Evolutionary conservation across 2,888 invertebrate species (phyloP), one percentile per base, ranked within the genome.

Genomic region (Euproctis similis): DNA sequence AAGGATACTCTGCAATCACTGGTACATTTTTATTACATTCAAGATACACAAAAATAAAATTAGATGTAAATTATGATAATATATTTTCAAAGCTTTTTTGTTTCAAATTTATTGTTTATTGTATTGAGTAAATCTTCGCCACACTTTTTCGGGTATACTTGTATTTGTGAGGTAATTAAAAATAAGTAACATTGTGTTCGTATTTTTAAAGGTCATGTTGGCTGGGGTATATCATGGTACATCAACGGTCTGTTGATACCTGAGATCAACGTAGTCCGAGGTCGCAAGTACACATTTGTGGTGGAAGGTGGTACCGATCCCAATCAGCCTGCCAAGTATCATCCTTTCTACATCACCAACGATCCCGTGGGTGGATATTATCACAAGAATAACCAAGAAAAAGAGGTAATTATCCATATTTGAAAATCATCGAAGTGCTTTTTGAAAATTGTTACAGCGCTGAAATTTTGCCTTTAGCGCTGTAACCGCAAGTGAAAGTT

Each of bases 211-310:
- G 95, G 95, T 40, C 94, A 95, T 69, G 95, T 95, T 9, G 96
- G 96, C 17, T 96, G 96, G 96, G 96, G 96, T 13, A 92, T 96
- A 39, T 91, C 94, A 0, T 96, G 95, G 95, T 97, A 95, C 84
- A 94, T 97, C 60, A 96, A 97, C 72, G 96, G 96, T 0, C 86
- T 96, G 2, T 86, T 97, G 8, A 95, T 96, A 45, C 97, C 96
- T 0, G 96, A 94, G 84, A 90, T 97, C 48, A 91, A 94, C 61
- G 92, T 96, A 20, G 92, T 96, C 1, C 87, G 96, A 27, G 95
- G 96, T 4, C 90, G 88, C 65, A 91, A 90, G 8, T 96, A 96
- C 69, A 94, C 93, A 0, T 96, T 96, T 67, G 91, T 95, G 16
- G 90, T 91, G 2, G 96, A 96, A 72, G 96, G 94, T 1, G 97